phyloP scores from a whole-genome alignment of 1,140 invertebrate species.

The Samia ricini region DNA sequence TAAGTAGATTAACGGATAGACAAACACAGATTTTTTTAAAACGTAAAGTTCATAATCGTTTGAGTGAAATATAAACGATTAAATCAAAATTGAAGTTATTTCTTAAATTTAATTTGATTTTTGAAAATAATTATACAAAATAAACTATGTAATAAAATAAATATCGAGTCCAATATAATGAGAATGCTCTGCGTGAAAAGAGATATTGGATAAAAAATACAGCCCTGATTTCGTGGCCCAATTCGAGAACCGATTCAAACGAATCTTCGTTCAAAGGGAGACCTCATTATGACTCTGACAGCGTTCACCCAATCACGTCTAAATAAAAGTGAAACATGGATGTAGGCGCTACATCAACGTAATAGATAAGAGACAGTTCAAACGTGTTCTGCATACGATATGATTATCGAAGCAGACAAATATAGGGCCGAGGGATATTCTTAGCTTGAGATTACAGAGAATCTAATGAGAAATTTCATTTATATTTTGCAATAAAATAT shows the following conservation, averaged over 20 bases:
- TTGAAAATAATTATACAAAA: no score
- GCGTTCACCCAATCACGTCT: constrained; percentile 22
- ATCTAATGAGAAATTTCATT: not conserved
- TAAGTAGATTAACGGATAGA: no score
- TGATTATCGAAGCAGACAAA: not conserved
- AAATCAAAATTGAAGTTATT: no score
- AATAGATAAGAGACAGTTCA: constrained; percentile 8
- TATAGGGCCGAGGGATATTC: not conserved
- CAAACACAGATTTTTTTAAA: no score
- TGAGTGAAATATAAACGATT: no score
- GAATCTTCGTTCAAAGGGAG: constrained; percentile 1
- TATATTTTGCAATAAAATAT: not conserved
- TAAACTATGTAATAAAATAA: not conserved
- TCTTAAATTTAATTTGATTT: no score
- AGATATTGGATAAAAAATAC: not conserved
- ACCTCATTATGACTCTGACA: not conserved
- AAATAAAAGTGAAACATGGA: constrained; percentile 27
- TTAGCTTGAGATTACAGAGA: not conserved
- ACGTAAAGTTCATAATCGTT: no score
- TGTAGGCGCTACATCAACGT: constrained; percentile 9
- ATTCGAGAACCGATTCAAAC: not conserved
- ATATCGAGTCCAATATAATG: not conserved
- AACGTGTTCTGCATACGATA: constrained; percentile 4
- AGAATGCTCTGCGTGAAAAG: not conserved
- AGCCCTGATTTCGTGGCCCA: not conserved